Evolutionary conservation across 64 coral and sea anemone genomes (phyloP), one percentile per base, ranked within the genome.

Genomic region (Orbicella faveolata): DNA sequence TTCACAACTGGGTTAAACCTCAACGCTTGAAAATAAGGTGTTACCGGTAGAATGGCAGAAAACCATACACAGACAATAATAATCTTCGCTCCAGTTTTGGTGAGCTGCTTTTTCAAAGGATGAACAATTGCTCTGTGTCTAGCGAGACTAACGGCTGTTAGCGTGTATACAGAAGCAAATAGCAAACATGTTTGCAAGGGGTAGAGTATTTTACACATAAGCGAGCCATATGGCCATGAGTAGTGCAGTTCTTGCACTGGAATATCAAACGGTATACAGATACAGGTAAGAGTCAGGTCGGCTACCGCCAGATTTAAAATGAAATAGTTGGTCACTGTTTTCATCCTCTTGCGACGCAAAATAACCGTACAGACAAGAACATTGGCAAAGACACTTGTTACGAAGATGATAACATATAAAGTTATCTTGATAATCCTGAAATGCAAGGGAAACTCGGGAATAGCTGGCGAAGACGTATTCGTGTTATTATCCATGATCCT

Each of bases 131-230:
- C 84, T 34, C 84, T 67, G 26, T 87, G 52, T 39, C 84, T 34
- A 8, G 74, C 68, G 12, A 87, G 10, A 23, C 84, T 87, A 10
- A 87, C 84, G 5, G 74, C 84, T 30, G 84, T 66, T 25, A 87
- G 52, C 3, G 84, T 87, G 65, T 54, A 53, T 15, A 87, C 65
- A 53, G 84, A 87, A 7, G 74, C 84, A 2, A 52, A 52, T 9
- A 87, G 65, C 25, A 54, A 39, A 20, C 75, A 53, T 52, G 84
- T 87, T 74, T 87, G 84, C 26, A 87, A 52, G 30, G 84, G 84
- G 26, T 26, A 39, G 4, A 74, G 74, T 74, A 87, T 87, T 25
- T 87, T 87, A 33, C 84, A 87, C 37, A 87, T 74, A 20, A 87
- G 25, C 16, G 84, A 66, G 14, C 66, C 84, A 33, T 87, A 87